Evolutionary conservation across 2,888 invertebrate species (phyloP).

Genomic region (Perizoma affinitatum): DNA sequence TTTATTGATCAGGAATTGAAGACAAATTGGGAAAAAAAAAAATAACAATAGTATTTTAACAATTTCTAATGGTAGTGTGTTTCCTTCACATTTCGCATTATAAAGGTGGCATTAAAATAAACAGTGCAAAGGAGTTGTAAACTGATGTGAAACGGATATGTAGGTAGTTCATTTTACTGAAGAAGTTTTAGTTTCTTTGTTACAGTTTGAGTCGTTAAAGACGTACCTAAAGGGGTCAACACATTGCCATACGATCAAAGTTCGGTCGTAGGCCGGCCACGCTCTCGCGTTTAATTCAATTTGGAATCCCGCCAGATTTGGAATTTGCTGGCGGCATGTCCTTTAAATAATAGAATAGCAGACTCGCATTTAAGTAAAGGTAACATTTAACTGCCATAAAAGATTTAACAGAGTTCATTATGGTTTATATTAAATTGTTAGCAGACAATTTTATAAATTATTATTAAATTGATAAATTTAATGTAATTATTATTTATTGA

Average conservation of each 20-base stretch:
- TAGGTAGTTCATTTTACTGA: background rate
- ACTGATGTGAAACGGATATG: too few species aligned
- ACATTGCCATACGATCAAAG: conserved; percentile 67
- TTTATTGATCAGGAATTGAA: too few species aligned
- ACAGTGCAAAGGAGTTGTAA: too few species aligned
- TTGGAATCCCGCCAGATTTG: conserved; percentile 76
- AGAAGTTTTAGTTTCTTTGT: conserved; percentile 22
- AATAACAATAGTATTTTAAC: too few species aligned
- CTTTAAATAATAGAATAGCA: conserved; percentile 76
- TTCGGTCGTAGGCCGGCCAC: conserved; percentile 59
- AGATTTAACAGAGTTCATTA: conserved; percentile 31
- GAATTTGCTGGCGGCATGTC: conserved; percentile 73
- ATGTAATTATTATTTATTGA: too few species aligned
- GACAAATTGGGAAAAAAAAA: too few species aligned
- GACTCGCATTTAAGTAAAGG: conserved; percentile 59
- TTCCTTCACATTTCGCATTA: too few species aligned
- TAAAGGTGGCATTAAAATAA: too few species aligned
- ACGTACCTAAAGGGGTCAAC: conserved; percentile 44
- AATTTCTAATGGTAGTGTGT: too few species aligned
- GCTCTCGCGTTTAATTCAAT: conserved; percentile 77
- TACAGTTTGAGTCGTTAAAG: conserved; percentile 39
- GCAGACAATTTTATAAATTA: background rate
- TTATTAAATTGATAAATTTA: too few species aligned
- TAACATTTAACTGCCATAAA: conserved; percentile 55
- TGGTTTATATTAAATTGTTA: background rate